Base-by-base conservation (phyloP, 2,888 invertebrate genomes). In the Drosophila mayaguana region DNA sequence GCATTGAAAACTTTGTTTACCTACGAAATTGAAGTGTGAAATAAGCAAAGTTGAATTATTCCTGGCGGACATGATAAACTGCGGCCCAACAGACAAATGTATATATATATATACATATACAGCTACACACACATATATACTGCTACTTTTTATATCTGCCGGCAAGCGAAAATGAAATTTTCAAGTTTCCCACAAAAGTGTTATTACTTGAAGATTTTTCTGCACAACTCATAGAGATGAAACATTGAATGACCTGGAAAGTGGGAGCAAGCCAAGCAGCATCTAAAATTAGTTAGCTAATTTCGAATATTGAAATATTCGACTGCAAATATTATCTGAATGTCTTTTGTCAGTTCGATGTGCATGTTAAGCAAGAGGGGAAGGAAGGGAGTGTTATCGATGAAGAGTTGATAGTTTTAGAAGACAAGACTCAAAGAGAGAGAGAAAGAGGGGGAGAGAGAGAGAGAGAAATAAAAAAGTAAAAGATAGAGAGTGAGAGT, bases 41-140 rank as follows among this genome's bases (percentile, higher is more conserved):
- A 90, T 89, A 90, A 90, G 85, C 78, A 89, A 84, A 87, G 90
- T 91, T 90, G 90, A 90, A 91, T 91, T 90, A 85, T 90, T 90
- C 91, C 90, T 90, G 78, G 74, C 83, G 90, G 90, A 89, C 85
- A 89, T 90, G 90, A 90, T 89, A 87, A 91, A 88, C 89, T 89
- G 84, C 74, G 78, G 70, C 75, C 63, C 66, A 67, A 36, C 32
- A 40, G 12, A 48, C 43, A 40, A 22, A 22, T 22, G 22, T 9
- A 36, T 11, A 63, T 2, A 43, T 18, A 28, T 9, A 45, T 6
- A 50, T 3, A 59, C 25, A 55, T 12, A 9, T 22, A 54, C 14
- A 40, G 9, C 18, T 42, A n/a, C 12, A 54, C 11, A 18, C 11
- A 11, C 12, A 45, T 2, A 16, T 32, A 55, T 14, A 46, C 46